Conservation (phyloP, 2,888 invertebrate species). For the Octodonta nipae region DNA sequence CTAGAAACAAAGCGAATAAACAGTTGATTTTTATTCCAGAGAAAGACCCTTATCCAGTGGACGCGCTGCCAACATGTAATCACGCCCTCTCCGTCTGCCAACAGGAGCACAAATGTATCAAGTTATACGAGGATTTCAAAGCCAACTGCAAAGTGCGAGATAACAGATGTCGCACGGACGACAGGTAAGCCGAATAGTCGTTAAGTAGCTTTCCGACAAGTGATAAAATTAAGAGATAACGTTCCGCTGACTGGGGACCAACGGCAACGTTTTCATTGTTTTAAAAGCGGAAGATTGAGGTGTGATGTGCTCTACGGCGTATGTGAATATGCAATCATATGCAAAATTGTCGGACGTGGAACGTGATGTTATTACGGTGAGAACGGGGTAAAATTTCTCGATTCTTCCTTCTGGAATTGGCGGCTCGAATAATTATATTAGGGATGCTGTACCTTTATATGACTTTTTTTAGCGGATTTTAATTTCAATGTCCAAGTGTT, state of each 20-base stretch:
- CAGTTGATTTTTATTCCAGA: constrained; percentile 56
- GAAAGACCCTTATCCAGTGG: constrained; percentile 79
- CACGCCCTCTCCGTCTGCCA: constrained; percentile 77
- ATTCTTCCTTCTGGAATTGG: too few species aligned
- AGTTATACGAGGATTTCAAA: constrained; percentile 76
- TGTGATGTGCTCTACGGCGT: too few species aligned
- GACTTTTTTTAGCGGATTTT: too few species aligned
- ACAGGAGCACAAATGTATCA: constrained; percentile 65
- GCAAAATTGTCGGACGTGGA: too few species aligned
- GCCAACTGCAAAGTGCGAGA: constrained; percentile 74
- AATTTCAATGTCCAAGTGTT: too few species aligned
- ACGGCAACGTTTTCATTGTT: constrained; percentile 7
- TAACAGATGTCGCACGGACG: constrained; percentile 78
- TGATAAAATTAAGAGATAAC: constrained; percentile 8
- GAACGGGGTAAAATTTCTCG: too few species aligned
- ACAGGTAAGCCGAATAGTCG: constrained; percentile 48
- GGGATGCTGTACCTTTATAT: too few species aligned
- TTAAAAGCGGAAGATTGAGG: too few species aligned
- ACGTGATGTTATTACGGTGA: too few species aligned
- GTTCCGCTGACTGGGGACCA: constrained; percentile 4
- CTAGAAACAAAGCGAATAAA: too few species aligned
- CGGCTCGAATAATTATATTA: too few species aligned
- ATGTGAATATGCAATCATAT: too few species aligned
- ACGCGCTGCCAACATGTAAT: constrained; percentile 79
- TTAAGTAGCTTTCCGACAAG: not conserved